A percentile compares a stretch with the other conserved stretches of the same genome.
Conservation (phyloP, 2,797 vertebrate genomes). For the Enteromius treurensis region DNA sequence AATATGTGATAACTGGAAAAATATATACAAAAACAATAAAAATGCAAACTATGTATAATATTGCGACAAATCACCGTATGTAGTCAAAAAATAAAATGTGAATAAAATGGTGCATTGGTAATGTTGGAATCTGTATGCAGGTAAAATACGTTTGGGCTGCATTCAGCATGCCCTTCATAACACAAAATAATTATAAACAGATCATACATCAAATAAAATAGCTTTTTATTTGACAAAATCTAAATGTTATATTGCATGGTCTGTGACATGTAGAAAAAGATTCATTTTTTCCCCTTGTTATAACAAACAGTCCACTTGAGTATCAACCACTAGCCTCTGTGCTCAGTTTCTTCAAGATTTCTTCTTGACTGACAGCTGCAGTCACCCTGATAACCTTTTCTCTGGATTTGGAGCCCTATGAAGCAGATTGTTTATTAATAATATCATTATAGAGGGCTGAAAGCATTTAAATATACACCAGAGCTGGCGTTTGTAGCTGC, state of each 20-base stretch:
- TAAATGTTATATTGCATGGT: background rate
- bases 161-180: background rate
- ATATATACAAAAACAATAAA: background rate
- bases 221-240: conserved; percentile 19
- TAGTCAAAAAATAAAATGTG: background rate
- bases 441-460: background rate
- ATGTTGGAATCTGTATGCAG: background rate
- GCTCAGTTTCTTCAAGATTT: conserved; percentile 84
- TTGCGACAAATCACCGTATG: background rate
- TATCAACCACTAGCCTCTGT: conserved; percentile 72
- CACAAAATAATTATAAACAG: background rate
- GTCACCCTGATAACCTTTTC: conserved; percentile 89
- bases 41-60: too few relatives aligned
- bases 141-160: background rate
- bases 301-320: background rate
- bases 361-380: conserved; percentile 78
- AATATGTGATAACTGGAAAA: background rate
- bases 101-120: background rate
- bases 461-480: background rate
- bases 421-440: background rate
- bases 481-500: background rate
- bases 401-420: conserved; percentile 89
- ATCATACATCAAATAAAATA: background rate
- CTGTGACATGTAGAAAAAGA: background rate
- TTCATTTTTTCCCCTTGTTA: background rate